These are phyloP conservation scores for Quadroppia sp. DNA, from an alignment of 2,888 invertebrate species.

Conservation along the genomic window DNA sequence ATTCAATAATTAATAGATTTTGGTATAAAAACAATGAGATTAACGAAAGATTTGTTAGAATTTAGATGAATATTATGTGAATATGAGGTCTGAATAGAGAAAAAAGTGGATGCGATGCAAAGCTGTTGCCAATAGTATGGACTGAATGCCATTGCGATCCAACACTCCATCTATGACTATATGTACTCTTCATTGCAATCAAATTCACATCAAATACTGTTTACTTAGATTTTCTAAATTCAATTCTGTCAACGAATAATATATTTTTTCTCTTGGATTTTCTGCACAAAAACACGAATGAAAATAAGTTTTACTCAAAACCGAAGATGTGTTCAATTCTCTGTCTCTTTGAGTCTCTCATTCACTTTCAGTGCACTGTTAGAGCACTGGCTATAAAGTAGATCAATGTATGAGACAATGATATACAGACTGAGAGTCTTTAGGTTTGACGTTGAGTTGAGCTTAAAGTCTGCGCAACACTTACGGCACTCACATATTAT, in stretches of 20 bases:
- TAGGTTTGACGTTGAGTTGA: not conserved
- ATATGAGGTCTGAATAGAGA: not conserved
- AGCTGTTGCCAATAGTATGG: conserved; percentile 7
- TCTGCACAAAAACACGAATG: not conserved
- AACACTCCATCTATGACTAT: not conserved
- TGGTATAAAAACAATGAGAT: not conserved
- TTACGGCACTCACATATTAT: not conserved
- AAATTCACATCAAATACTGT: conserved; percentile 17
- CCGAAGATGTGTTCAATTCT: not conserved
- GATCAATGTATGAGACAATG: not conserved
- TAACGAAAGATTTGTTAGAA: not conserved
- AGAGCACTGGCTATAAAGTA: too few relatives aligned
- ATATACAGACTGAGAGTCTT: not conserved
- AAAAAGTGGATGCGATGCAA: not conserved
- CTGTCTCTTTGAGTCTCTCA: not conserved
- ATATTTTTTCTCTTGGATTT: too few relatives aligned
- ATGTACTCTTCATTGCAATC: not conserved
- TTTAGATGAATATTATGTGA: not conserved
- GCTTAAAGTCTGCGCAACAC: not conserved
- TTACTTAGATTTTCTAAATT: not conserved
- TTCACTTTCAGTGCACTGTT: too few relatives aligned
- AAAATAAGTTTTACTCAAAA: not conserved
- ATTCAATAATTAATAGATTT: not conserved
- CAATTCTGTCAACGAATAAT: too few relatives aligned
- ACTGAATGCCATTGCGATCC: not conserved